Conservation (phyloP, 1,140 invertebrate genomes). For the Sinella curviseta region DNA sequence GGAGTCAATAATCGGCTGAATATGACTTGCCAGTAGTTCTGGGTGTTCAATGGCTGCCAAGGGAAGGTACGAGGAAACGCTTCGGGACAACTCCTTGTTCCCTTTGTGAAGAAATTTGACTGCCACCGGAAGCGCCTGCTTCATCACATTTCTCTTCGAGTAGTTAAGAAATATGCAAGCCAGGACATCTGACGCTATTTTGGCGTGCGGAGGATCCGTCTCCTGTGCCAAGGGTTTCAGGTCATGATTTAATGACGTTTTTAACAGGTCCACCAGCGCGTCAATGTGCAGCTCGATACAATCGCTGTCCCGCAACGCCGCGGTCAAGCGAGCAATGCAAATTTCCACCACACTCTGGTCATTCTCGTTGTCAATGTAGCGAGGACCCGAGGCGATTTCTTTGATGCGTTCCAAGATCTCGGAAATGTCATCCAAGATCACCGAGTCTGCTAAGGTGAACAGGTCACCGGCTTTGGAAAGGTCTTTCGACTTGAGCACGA, state of each 20-base stretch:
- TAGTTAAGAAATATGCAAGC: slow-evolving; percentile 92
- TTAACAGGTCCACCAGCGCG: slow-evolving; percentile 76
- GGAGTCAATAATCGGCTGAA: slow-evolving; percentile 84
- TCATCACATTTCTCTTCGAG: slow-evolving; percentile 83
- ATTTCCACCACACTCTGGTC: slow-evolving; percentile 93
- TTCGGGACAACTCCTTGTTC: slow-evolving; percentile 81
- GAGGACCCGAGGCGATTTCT: slow-evolving; percentile 73
- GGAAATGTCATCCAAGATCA: slow-evolving; percentile 81
- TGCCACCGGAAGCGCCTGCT: slow-evolving; percentile 80
- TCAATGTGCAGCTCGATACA: slow-evolving; percentile 82
- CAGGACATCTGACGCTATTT: slow-evolving; percentile 90
- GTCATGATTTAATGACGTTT: slow-evolving; percentile 84
- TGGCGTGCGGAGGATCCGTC: slow-evolving; percentile 90
- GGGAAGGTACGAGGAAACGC: slow-evolving; percentile 87
- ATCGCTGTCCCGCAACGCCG: slow-evolving; percentile 80
- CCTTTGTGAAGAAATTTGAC: slow-evolving; percentile 88
- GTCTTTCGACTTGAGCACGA: slow-evolving; percentile 82
- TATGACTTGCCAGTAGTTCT: slow-evolving; percentile 76
- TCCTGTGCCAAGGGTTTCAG: slow-evolving; percentile 74
- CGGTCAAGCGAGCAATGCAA: slow-evolving; percentile 82
- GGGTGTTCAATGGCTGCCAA: slow-evolving; percentile 90
- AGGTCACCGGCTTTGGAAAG: slow-evolving; percentile 84
- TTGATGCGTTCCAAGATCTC: slow-evolving; percentile 76
- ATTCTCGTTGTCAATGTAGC: slow-evolving; percentile 82
- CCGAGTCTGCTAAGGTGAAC: slow-evolving; percentile 80